These are phyloP conservation scores for Tolypeutes matacus DNA, from an alignment of 2,797 vertebrate genomes.

Conservation along the genomic window DNA sequence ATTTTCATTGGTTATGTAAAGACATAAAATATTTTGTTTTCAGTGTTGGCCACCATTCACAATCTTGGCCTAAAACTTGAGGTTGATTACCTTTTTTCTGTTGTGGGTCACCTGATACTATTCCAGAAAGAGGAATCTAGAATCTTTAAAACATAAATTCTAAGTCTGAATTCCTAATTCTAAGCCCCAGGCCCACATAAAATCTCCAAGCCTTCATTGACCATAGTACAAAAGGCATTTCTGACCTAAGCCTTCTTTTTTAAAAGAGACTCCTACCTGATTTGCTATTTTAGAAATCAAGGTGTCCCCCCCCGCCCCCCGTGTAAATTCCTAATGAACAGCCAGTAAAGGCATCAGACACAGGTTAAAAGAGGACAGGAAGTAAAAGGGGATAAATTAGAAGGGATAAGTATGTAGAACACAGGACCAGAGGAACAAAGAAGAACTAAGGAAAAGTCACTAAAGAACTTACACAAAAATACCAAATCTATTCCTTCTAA, in stretches of 20 bases:
- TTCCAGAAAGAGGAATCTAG: background rate
- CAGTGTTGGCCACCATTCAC: background rate
- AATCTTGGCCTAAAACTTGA: background rate
- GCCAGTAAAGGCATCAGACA: background rate
- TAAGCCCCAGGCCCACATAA: background rate
- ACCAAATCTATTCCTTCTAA: background rate
- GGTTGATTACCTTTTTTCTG: background rate
- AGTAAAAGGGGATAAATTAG: background rate
- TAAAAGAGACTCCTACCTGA: background rate
- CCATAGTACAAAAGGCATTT: background rate
- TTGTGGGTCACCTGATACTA: background rate
- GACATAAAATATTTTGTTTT: background rate
- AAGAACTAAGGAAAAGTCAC: background rate
- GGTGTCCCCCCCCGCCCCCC: background rate
- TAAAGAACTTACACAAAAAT: background rate
- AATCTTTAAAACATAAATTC: background rate
- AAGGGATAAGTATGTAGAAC: background rate
- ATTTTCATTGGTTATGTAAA: background rate
- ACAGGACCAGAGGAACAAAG: background rate
- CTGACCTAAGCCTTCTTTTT: background rate
- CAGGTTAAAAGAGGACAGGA: background rate
- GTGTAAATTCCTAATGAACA: background rate
- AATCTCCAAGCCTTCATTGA: background rate
- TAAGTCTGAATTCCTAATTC: conserved; percentile 28
- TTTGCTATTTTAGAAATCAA: background rate